phyloP scores from a whole-genome alignment of 1,140 invertebrate species.

The Telenomus remus region DNA sequence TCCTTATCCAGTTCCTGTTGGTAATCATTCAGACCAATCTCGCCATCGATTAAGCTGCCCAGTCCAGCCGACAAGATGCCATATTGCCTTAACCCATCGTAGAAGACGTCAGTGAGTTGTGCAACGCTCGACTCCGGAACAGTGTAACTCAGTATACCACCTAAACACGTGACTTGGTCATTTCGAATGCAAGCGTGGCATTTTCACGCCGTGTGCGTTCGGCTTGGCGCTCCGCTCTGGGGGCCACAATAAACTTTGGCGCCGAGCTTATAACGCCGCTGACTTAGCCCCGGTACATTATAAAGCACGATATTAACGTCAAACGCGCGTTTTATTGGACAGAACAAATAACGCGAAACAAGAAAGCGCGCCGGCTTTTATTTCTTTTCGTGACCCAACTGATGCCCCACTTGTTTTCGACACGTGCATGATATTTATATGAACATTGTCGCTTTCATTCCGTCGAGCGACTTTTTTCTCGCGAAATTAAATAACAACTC shows the following conservation, averaged over 20 bases:
- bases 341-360: constrained; percentile 25
- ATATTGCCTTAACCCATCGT: constrained; percentile 80
- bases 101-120: constrained; percentile 82
- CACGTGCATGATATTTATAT: constrained; percentile 15
- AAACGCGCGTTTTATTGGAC: constrained; percentile 41
- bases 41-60: constrained; percentile 84
- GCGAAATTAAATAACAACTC: background rate
- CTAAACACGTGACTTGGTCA: constrained; percentile 70
- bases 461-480: background rate
- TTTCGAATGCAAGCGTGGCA: constrained; percentile 37
- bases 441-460: background rate
- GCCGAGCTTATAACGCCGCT: constrained; percentile 10
- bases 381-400: constrained; percentile 29
- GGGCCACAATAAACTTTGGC: constrained; percentile 20
- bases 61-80: constrained; percentile 78
- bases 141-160: constrained; percentile 82
- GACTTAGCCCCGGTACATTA: constrained; percentile 25
- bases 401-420: constrained; percentile 10
- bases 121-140: constrained; percentile 79
- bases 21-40: constrained; percentile 82
- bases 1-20: constrained; percentile 78
- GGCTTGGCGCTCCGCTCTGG: constrained; percentile 24
- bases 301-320: constrained; percentile 35
- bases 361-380: constrained; percentile 23
- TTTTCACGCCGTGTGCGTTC: constrained; percentile 43